A percentile compares a stretch with the other conserved stretches of the same genome.
phyloP scores from a whole-genome alignment of 1,140 invertebrate species.

The Hyposmocoma kahamanoa region DNA sequence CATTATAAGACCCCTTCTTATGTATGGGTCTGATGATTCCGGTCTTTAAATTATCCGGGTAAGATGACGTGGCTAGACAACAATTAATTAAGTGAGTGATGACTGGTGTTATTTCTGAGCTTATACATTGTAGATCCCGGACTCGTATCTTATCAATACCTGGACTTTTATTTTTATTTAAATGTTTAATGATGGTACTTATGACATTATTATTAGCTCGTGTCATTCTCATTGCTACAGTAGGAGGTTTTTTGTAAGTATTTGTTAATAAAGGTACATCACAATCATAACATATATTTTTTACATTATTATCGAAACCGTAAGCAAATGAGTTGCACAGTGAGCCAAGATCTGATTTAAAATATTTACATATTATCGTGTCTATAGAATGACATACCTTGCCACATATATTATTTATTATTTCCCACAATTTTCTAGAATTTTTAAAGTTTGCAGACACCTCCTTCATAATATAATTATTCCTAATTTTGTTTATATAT shows the following conservation, averaged over 20 bases:
- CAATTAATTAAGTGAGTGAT: constrained; percentile 1
- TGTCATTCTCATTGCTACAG: background rate
- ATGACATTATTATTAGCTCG: background rate
- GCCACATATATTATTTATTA: constrained; percentile 3
- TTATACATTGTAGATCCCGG: background rate
- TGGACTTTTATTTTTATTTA: constrained; percentile 3
- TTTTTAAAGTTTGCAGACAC: constrained; percentile 5
- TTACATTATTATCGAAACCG: constrained; percentile 1
- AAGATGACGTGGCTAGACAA: background rate
- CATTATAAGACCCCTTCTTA: no score
- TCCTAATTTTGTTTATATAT: constrained; percentile 4
- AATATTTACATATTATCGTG: no score
- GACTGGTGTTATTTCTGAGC: background rate
- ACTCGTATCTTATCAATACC: constrained; percentile 1
- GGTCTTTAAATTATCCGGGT: background rate
- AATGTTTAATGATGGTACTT: background rate
- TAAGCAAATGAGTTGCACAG: background rate
- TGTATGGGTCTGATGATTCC: no score
- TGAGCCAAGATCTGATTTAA: background rate
- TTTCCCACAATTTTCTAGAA: constrained; percentile 6
- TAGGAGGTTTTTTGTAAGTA: background rate
- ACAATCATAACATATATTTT: background rate
- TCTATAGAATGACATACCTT: no score
- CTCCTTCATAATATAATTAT: constrained; percentile 3
- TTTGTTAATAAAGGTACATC: background rate